A percentile compares a stretch with the other conserved stretches of the same genome.
Evolutionary conservation across 2,797 vertebrate species (phyloP).

Genomic region (Crenuchus spilurus): DNA sequence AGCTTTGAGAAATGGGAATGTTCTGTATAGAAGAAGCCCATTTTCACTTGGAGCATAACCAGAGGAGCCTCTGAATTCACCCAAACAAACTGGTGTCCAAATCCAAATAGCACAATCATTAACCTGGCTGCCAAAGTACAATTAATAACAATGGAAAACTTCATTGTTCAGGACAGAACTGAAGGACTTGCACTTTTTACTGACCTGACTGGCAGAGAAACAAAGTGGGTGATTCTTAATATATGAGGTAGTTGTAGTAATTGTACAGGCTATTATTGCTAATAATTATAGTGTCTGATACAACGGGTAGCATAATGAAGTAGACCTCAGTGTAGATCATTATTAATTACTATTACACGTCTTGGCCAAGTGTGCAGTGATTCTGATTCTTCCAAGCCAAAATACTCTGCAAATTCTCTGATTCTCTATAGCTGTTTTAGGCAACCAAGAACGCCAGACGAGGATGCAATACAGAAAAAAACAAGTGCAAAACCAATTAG

Average conservation of each 20-base stretch:
- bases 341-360: neutral
- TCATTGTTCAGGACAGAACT: neutral
- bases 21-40: no score
- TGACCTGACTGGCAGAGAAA: neutral
- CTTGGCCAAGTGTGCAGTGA: neutral
- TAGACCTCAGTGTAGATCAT: neutral
- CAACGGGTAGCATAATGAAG: conserved; percentile 2
- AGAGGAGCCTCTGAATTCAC: neutral
- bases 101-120: neutral
- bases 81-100: neutral
- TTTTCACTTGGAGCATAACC: no score
- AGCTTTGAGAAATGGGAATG: no score
- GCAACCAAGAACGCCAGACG: neutral
- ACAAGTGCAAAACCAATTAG: neutral
- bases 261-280: neutral
- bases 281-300: conserved; percentile 9
- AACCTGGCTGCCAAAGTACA: neutral
- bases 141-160: neutral
- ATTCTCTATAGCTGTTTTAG: neutral
- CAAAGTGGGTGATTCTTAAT: neutral
- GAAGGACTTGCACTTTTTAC: neutral
- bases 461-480: neutral
- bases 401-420: neutral
- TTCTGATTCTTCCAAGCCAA: neutral
- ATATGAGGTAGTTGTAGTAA: neutral